These are phyloP conservation scores for Pogonus chalceus DNA, from an alignment of 1,140 invertebrate genomes.

Conservation along the genomic window DNA sequence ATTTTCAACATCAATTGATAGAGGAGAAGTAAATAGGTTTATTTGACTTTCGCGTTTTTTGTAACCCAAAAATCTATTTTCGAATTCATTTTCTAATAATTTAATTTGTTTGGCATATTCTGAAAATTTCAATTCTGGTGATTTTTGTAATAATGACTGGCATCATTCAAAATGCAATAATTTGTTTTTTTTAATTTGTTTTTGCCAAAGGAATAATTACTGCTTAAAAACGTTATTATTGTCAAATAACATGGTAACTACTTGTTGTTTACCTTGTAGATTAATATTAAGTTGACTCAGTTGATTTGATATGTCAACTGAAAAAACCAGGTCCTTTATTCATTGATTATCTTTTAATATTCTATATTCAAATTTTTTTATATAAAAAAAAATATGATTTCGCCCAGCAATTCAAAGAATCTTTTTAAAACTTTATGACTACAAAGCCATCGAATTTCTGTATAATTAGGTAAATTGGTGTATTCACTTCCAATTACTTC, in stretches of 20 bases:
- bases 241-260: background rate
- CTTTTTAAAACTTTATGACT: background rate
- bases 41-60: background rate
- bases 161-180: no score
- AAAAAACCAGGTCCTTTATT: no score
- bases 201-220: no score
- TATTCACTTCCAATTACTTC: no score
- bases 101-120: no score
- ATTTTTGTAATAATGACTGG: no score
- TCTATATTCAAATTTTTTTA: no score
- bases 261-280: background rate
- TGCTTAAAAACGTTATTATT: no score
- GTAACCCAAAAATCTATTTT: background rate
- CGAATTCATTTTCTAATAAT: background rate
- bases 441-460: background rate
- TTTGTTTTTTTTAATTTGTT: no score
- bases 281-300: background rate
- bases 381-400: background rate
- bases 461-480: background rate
- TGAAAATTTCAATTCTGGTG: no score
- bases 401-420: no score
- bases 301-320: background rate
- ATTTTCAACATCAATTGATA: background rate
- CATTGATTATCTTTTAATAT: background rate
- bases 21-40: background rate